phyloP scores from a whole-genome alignment of 2,888 invertebrate genomes.

The Pogonocherus hispidulus region DNA sequence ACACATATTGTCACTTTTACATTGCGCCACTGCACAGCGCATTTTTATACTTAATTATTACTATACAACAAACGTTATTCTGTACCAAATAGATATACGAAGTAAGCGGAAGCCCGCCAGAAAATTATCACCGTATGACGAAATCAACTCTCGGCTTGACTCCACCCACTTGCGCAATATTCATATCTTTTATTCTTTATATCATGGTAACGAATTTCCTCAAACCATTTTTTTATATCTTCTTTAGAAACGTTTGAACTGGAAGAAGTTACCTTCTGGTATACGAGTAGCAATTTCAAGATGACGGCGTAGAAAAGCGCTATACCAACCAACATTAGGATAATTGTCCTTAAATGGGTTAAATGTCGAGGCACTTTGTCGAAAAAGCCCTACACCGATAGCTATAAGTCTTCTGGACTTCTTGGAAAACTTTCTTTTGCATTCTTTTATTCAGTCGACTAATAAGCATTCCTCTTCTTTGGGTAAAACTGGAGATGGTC shows the following conservation, averaged over 20 bases:
- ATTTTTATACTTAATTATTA: constrained; percentile 3
- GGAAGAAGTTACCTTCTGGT: no score
- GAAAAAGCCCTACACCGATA: constrained; percentile 37
- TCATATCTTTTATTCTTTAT: no score
- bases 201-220: no score
- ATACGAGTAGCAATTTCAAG: constrained; percentile 38
- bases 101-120: no score
- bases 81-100: no score
- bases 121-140: no score
- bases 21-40: constrained; percentile 24
- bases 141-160: no score
- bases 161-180: no score
- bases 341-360: constrained; percentile 40
- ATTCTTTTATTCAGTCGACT: background rate
- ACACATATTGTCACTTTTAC: constrained; percentile 13
- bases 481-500: background rate
- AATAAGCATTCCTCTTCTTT: background rate
- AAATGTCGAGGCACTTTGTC: constrained; percentile 29
- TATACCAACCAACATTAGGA: constrained; percentile 30
- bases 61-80: no score
- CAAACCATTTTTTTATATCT: no score
- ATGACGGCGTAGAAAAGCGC: constrained; percentile 48
- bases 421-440: background rate
- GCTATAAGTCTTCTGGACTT: constrained; percentile 29
- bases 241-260: no score